A percentile compares a stretch with the other conserved stretches of the same genome.
These are phyloP conservation scores for Salvelinus sp. DNA, from an alignment of 2,113 vertebrate species.

Conservation along the genomic window DNA sequence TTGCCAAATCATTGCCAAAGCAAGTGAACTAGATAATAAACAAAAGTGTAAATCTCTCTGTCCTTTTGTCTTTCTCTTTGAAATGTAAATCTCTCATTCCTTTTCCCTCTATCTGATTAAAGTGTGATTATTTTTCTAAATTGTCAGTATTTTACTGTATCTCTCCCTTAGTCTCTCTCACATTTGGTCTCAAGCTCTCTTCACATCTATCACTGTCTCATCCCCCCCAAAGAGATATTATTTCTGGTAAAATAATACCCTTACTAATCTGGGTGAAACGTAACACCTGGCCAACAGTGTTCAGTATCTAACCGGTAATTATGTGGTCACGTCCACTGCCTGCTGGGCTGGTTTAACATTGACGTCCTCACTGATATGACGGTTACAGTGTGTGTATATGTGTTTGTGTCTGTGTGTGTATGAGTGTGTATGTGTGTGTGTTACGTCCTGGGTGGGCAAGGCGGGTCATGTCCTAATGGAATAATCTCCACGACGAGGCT, in stretches of 20 bases:
- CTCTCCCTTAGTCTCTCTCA: neutral
- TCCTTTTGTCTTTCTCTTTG: conserved; percentile 1
- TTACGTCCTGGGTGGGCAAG: conserved; percentile 65
- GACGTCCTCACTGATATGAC: neutral
- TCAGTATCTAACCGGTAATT: no score
- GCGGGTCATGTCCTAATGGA: conserved; percentile 37
- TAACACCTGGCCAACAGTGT: no score
- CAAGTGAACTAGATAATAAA: no score
- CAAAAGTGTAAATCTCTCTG: conserved; percentile 6
- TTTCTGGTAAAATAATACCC: no score
- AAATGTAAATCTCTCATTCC: neutral
- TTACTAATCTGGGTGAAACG: no score
- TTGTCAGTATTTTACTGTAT: neutral
- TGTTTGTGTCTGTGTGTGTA: conserved; percentile 15
- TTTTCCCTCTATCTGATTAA: neutral
- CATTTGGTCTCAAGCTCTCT: neutral
- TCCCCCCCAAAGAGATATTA: no score
- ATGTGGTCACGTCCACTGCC: no score
- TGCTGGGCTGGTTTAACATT: no score
- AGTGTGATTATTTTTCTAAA: no score
- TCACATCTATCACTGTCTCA: neutral
- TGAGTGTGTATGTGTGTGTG: neutral
- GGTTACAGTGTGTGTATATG: neutral
- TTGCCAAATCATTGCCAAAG: no score
- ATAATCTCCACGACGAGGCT: conserved; percentile 55